Evolutionary conservation across 1,140 invertebrate genomes (phyloP).

Genomic region (Helicoverpa zea): DNA sequence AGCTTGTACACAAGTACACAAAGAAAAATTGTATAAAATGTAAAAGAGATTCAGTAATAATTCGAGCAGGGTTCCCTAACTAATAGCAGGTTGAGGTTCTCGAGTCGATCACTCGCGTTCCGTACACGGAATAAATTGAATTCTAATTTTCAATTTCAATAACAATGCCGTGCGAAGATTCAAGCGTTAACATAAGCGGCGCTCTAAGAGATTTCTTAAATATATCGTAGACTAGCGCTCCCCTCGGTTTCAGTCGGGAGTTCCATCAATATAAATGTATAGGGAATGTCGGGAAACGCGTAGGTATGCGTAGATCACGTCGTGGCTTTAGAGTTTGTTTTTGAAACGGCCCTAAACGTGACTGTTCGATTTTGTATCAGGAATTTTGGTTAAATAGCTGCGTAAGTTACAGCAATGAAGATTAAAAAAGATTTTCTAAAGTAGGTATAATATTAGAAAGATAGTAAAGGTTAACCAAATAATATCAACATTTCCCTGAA

Average conservation of each 20-base stretch:
- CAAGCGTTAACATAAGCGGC: constrained; percentile 51
- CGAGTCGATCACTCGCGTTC: constrained; percentile 54
- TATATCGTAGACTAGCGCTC: constrained; percentile 30
- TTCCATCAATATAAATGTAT: neutral
- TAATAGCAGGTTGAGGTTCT: constrained; percentile 51
- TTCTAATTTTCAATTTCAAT: constrained; percentile 72
- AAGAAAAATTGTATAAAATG: constrained; percentile 22
- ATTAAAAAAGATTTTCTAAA: too few relatives aligned
- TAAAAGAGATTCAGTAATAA: constrained; percentile 53
- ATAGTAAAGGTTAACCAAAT: too few relatives aligned
- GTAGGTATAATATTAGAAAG: too few relatives aligned
- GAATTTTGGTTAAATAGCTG: too few relatives aligned
- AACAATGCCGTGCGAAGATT: constrained; percentile 57
- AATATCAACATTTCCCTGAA: too few relatives aligned
- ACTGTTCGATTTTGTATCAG: too few relatives aligned
- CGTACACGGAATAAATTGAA: constrained; percentile 66
- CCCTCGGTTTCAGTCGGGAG: neutral
- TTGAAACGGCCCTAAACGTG: too few relatives aligned
- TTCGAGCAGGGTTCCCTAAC: constrained; percentile 13
- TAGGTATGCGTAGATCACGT: neutral
- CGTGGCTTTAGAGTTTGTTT: too few relatives aligned
- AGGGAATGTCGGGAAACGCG: neutral
- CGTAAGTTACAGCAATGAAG: too few relatives aligned
- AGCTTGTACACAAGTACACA: neutral
- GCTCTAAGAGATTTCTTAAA: constrained; percentile 51